These are phyloP conservation scores for Procapra przewalskii DNA, from an alignment of 2,113 vertebrate genomes.

Conservation along the genomic window DNA sequence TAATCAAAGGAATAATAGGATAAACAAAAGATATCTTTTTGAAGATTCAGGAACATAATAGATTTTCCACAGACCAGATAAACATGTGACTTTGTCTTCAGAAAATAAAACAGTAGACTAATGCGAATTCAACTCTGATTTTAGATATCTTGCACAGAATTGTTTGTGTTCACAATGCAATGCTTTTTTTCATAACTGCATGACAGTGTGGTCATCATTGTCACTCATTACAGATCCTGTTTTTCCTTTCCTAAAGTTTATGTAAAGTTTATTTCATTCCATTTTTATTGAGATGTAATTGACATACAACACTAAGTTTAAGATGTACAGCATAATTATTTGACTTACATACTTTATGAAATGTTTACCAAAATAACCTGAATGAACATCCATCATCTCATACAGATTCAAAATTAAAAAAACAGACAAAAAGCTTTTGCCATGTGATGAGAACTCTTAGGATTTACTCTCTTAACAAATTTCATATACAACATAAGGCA, in stretches of 20 bases:
- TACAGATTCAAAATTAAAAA: neutral
- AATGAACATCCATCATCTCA: neutral
- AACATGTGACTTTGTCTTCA: neutral
- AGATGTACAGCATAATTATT: neutral
- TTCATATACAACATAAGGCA: neutral
- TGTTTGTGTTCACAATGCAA: neutral
- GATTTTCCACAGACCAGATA: neutral
- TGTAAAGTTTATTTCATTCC: neutral
- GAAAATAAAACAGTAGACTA: neutral
- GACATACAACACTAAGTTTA: neutral
- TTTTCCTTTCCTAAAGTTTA: neutral
- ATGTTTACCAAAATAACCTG: neutral
- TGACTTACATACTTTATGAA: neutral
- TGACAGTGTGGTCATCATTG: neutral
- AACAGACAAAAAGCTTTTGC: neutral
- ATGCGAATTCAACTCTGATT: neutral
- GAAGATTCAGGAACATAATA: neutral
- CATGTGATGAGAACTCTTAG: neutral
- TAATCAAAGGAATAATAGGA: neutral
- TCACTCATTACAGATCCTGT: neutral
- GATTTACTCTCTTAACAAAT: neutral
- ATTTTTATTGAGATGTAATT: neutral
- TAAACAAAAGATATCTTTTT: neutral
- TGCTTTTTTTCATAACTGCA: neutral
- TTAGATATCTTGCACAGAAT: neutral